phyloP scores from a whole-genome alignment of 2,113 vertebrate species.

The Apteryx owenii region DNA sequence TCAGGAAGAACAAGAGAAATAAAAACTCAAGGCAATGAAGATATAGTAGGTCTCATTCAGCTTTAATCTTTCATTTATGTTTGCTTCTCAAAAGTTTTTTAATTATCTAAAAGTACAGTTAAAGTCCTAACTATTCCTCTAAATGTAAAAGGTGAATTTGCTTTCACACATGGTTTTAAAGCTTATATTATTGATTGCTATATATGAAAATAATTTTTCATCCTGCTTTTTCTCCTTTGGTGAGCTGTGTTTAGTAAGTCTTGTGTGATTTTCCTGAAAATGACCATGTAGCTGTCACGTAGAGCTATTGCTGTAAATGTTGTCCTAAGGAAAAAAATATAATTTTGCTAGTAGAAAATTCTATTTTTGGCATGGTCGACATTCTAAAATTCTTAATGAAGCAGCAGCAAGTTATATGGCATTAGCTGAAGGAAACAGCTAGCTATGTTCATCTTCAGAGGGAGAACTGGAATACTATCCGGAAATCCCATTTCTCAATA shows the following conservation, averaged over 20 bases:
- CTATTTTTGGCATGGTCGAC: not conserved
- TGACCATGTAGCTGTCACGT: not conserved
- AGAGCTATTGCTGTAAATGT: not conserved
- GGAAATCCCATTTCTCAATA: not conserved
- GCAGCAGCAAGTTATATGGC: not conserved
- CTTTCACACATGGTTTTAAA: not conserved
- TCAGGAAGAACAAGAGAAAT: not conserved
- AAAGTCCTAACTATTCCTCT: not conserved
- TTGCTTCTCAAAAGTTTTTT: not conserved
- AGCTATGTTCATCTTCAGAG: not conserved
- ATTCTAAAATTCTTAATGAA: not conserved
- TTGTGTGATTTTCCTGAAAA: not conserved
- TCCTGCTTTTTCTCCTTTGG: not conserved
- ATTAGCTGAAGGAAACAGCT: not conserved
- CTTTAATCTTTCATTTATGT: constrained; percentile 33
- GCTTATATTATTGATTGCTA: not conserved
- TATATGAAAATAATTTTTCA: constrained; percentile 8
- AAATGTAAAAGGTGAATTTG: not conserved
- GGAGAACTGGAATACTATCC: not conserved
- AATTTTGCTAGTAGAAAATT: not conserved
- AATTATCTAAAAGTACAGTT: constrained; percentile 44
- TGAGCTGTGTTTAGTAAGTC: not conserved
- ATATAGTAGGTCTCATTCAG: not conserved
- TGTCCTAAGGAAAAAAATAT: not conserved
- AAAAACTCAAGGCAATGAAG: not conserved